A percentile compares a stretch with the other conserved stretches of the same genome.
phyloP scores from a whole-genome alignment of 2,888 invertebrate species.

The Apotomis turbidana region DNA sequence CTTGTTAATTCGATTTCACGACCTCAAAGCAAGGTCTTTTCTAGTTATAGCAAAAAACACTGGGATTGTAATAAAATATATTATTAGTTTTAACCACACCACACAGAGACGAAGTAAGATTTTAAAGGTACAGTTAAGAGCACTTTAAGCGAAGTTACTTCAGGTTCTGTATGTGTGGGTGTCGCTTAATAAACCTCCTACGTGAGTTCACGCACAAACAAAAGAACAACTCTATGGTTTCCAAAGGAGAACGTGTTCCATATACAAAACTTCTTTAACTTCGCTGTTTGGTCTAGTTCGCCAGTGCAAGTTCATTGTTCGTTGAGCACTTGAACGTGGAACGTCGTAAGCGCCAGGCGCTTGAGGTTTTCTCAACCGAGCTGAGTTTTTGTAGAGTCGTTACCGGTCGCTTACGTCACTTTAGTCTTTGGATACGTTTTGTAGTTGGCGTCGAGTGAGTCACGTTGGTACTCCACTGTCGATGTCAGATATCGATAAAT shows the following conservation, averaged over 20 bases:
- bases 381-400: constrained; percentile 70
- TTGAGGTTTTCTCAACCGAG: constrained; percentile 64
- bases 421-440: constrained; percentile 65
- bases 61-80: constrained; percentile 44
- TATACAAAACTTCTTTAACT: constrained; percentile 67
- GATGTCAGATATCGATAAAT: constrained; percentile 68
- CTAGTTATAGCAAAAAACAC: constrained; percentile 48
- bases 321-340: constrained; percentile 51
- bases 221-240: constrained; percentile 58
- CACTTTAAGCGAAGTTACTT: constrained; percentile 46
- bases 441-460: constrained; percentile 82
- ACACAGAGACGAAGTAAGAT: constrained; percentile 42
- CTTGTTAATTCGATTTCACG: constrained; percentile 55
- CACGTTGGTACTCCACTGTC: constrained; percentile 70
- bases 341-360: constrained; percentile 72
- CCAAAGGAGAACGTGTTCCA: constrained; percentile 61
- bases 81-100: constrained; percentile 35
- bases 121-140: constrained; percentile 16
- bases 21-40: constrained; percentile 58
- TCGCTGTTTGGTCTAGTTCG: constrained; percentile 82
- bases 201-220: constrained; percentile 56
- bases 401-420: constrained; percentile 73
- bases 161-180: constrained; percentile 58
- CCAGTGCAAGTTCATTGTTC: constrained; percentile 83
- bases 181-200: constrained; percentile 55